A percentile compares a stretch with the other conserved stretches of the same genome.
Conservation (phyloP, 2,113 vertebrate genomes). For the Phalacrocorax pelagicus region DNA sequence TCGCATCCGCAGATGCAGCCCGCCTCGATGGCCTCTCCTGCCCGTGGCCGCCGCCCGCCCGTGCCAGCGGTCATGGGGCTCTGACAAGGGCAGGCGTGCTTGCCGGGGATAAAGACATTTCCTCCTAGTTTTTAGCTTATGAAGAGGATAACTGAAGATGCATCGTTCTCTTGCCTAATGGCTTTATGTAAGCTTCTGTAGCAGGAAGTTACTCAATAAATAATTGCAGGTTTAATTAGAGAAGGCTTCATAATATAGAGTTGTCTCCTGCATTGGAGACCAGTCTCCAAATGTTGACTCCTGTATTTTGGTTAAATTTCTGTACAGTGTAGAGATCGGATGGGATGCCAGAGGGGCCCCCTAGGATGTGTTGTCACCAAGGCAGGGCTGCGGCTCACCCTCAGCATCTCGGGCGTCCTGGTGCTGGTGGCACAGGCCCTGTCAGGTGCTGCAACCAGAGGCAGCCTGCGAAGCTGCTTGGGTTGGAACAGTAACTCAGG, state of each 20-base stretch:
- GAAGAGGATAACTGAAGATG: neutral
- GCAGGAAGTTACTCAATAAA: slow-evolving; percentile 52
- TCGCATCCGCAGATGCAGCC: rapidly evolving
- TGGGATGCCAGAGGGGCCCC: neutral
- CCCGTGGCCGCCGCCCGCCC: neutral
- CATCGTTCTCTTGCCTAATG: neutral
- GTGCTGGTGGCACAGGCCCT: neutral
- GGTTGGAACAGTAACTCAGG: neutral
- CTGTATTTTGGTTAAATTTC: neutral
- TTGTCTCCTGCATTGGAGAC: neutral
- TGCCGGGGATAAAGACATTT: neutral
- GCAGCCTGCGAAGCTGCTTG: neutral
- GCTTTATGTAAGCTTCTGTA: slow-evolving; percentile 25
- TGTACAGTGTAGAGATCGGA: rapidly evolving
- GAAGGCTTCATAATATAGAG: neutral
- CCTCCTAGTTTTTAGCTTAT: neutral
- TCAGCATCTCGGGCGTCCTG: rapidly evolving
- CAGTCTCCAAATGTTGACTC: neutral
- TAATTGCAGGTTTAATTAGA: slow-evolving; percentile 30
- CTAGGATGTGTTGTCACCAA: neutral
- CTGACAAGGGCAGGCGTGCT: rapidly evolving
- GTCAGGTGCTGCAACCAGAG: rapidly evolving
- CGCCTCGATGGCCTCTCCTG: rapidly evolving
- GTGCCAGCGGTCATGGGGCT: rapidly evolving
- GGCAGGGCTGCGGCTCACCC: neutral